Evolutionary conservation across 2,113 vertebrate genomes (phyloP).

Genomic region (Micronycteris hirsuta): DNA sequence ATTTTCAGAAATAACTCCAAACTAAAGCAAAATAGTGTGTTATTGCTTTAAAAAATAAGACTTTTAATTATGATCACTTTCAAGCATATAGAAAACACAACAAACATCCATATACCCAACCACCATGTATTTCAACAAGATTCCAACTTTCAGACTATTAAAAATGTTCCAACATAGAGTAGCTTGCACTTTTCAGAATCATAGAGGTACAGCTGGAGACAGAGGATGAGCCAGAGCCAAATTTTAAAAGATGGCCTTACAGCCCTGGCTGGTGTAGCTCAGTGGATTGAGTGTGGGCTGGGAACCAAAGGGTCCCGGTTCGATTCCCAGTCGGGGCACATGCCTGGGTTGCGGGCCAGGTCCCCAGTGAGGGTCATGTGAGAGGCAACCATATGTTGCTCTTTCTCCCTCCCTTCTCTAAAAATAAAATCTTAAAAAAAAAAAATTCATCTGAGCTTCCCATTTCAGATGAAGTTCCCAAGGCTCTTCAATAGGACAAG

Average conservation of each 20-base stretch:
- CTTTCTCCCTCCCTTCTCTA: too few relatives aligned
- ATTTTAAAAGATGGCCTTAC: neutral
- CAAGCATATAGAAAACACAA: neutral
- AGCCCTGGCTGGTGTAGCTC: too few relatives aligned
- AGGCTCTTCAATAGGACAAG: neutral
- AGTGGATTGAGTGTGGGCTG: too few relatives aligned
- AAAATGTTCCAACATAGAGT: neutral
- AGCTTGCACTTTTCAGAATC: neutral
- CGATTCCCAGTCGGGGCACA: too few relatives aligned
- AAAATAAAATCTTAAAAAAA: too few relatives aligned
- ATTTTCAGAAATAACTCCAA: neutral
- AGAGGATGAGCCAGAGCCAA: neutral
- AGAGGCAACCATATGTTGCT: too few relatives aligned
- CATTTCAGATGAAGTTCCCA: neutral
- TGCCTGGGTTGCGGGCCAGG: too few relatives aligned
- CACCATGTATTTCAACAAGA: neutral
- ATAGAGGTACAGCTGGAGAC: neutral
- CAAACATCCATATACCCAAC: neutral
- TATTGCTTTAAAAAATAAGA: neutral
- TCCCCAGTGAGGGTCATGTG: too few relatives aligned
- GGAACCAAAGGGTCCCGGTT: too few relatives aligned
- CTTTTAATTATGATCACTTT: conserved; percentile 40
- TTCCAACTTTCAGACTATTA: neutral
- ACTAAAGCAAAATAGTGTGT: conserved; percentile 1
- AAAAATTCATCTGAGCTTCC: neutral